Evolutionary conservation across 2,888 invertebrate genomes (phyloP).

Genomic region (Pyrgus malvae): DNA sequence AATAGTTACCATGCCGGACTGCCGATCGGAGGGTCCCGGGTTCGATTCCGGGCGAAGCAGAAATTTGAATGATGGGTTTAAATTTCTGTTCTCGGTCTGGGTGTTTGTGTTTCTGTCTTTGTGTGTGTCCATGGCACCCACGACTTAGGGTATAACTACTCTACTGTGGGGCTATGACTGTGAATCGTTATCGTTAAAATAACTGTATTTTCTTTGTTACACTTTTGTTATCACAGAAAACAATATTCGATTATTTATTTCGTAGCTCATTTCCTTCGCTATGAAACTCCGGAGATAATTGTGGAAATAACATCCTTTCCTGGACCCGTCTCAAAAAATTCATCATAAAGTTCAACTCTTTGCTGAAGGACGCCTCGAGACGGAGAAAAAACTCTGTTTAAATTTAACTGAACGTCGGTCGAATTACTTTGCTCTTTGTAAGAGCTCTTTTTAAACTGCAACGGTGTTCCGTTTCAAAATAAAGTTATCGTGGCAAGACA

Average conservation of each 20-base stretch:
- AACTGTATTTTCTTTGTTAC: too few relatives aligned
- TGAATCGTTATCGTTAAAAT: too few relatives aligned
- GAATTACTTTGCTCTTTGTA: constrained; percentile 32
- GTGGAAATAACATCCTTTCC: constrained; percentile 13
- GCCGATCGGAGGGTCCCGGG: too few relatives aligned
- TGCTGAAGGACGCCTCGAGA: constrained; percentile 12
- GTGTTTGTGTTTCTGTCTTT: too few relatives aligned
- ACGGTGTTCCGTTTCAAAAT: constrained; percentile 19
- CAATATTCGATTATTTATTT: constrained; percentile 10
- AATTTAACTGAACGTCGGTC: constrained; percentile 33
- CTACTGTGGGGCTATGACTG: too few relatives aligned
- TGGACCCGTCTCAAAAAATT: constrained; percentile 21
- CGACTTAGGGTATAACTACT: too few relatives aligned
- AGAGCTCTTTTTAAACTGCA: constrained; percentile 27
- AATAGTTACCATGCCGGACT: too few relatives aligned
- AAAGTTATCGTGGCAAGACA: constrained; percentile 10
- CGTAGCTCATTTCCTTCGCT: not conserved
- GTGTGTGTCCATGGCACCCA: too few relatives aligned
- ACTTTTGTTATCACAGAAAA: constrained; percentile 2
- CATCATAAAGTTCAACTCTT: constrained; percentile 25
- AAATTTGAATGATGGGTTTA: too few relatives aligned
- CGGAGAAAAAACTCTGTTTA: constrained; percentile 34
- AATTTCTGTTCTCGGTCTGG: too few relatives aligned
- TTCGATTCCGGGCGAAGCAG: too few relatives aligned
- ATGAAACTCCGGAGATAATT: not conserved